Evolutionary conservation across 2,888 invertebrate genomes (phyloP).

Genomic region (Campoletis raptor): DNA sequence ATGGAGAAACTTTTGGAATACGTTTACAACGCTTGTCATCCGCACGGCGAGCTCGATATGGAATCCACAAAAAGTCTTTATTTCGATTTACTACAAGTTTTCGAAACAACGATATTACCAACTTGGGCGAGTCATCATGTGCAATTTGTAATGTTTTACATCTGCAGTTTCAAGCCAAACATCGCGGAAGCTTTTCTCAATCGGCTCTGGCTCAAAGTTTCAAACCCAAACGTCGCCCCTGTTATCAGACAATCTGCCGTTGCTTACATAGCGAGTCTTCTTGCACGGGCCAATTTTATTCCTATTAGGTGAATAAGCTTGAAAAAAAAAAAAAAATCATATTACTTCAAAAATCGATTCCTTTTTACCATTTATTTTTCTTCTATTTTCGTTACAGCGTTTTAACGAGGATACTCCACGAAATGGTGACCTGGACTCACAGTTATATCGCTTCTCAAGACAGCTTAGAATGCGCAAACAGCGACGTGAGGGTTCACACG

Average conservation of each 20-base stretch:
- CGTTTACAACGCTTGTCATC: slow-evolving; percentile 88
- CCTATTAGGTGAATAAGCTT: slow-evolving; percentile 86
- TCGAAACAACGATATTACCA: slow-evolving; percentile 93
- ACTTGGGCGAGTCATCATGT: slow-evolving; percentile 93
- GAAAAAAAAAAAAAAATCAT: not conserved
- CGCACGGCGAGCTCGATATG: slow-evolving; percentile 83
- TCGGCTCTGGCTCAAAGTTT: slow-evolving; percentile 91
- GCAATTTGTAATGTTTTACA: slow-evolving; percentile 91
- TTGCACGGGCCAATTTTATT: slow-evolving; percentile 89
- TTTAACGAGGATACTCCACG: slow-evolving; percentile 88
- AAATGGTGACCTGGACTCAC: slow-evolving; percentile 94
- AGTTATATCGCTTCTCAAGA: slow-evolving; percentile 91
- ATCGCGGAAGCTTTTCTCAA: slow-evolving; percentile 89
- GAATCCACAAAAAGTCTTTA: slow-evolving; percentile 85
- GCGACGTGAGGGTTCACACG: slow-evolving; percentile 90
- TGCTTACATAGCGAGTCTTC: slow-evolving; percentile 91
- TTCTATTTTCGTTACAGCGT: slow-evolving; percentile 85
- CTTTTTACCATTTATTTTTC: slow-evolving; percentile 22
- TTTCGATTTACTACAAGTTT: slow-evolving; percentile 88
- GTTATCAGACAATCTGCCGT: slow-evolving; percentile 90
- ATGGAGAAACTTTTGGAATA: slow-evolving; percentile 91
- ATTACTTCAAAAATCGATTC: not conserved
- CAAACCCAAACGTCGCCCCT: slow-evolving; percentile 88
- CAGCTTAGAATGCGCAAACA: slow-evolving; percentile 85
- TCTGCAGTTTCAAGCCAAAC: slow-evolving; percentile 88